Percentiles rank a stretch among this genome's conserved stretches.
phyloP scores from a whole-genome alignment of 2,797 vertebrate genomes.

The Notolabrus celidotus region DNA sequence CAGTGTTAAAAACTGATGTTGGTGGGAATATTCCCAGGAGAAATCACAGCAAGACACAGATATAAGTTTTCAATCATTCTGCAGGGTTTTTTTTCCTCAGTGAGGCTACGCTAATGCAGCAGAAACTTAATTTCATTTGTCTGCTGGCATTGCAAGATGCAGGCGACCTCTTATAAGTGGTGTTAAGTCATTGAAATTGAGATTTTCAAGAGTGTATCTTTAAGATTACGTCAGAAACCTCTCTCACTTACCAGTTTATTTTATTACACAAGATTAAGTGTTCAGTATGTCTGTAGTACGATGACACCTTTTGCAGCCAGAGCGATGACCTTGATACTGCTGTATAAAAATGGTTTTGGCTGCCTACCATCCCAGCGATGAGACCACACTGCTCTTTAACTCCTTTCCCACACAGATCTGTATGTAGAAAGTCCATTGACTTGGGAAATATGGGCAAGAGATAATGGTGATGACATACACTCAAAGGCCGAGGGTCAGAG shows the following conservation, averaged over 20 bases:
- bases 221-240: neutral
- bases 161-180: neutral
- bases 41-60: neutral
- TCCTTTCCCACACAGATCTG: neutral
- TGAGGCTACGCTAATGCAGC: neutral
- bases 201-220: neutral
- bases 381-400: conserved; percentile 7
- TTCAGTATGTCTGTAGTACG: conserved; percentile 19
- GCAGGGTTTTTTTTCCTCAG: neutral
- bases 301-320: conserved; percentile 25
- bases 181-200: neutral
- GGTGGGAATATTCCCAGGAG: too few species aligned
- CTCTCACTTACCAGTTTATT: neutral
- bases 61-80: neutral
- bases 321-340: conserved; percentile 15
- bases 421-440: neutral
- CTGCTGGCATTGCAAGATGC: neutral
- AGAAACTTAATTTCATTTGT: neutral
- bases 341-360: conserved; percentile 27
- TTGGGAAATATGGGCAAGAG: neutral
- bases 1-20: too few species aligned
- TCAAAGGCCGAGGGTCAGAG: neutral
- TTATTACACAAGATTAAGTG: conserved; percentile 18
- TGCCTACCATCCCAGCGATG: conserved; percentile 2
- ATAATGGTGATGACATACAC: neutral